Base-by-base conservation (phyloP, 2,888 invertebrate species). In the Bimastos eiseni region DNA sequence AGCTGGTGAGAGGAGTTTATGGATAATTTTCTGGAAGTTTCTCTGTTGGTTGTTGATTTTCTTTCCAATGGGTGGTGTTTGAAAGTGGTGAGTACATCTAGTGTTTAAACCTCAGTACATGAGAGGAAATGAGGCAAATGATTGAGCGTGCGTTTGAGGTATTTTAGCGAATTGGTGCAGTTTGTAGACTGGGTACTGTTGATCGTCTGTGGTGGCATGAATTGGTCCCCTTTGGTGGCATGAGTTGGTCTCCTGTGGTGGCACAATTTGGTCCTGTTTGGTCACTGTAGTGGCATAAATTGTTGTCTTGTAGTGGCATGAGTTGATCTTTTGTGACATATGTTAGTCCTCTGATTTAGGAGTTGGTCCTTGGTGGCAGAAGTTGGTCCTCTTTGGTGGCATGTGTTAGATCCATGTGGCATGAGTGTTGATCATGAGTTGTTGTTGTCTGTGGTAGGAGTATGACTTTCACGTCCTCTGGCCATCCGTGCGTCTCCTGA, bases 401-500 rank as follows among this genome's bases (percentile, higher is more conserved):
- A n/a, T n/a, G n/a, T n/a, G n/a, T n/a, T n/a, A n/a, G n/a, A n/a
- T n/a, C n/a, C 17, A 1, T 70, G 70, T n/a, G 70, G 70, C 70
- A n/a, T 70, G 70, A 70, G 30, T 70, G 30, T 8, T 70, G 17
- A 70, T 70, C 70, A 70, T 70, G 70, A 70, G 70, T 70, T 70
- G 70, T 49, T 24, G 49, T 70, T 30, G 21, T 55, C 70, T 70
- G 70, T 70, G n/a, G 15, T 92, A 98, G 95, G 99, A 99, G 94
- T 98, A 97, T 95, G 98, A 99, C 94, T 99, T 98, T 94, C 96
- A 97, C 94, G 98, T 99, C 0, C 96, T 99, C 92, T 97, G 98
- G 95, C 97, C 98, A 0, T 97, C 98, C 11, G 97, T 99, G 21
- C 97, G 97, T 93, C 95, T 99, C 19, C 95, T 99, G 24, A 98